Base-by-base conservation (phyloP, 2,888 invertebrate species). In the Gerris lacustris region DNA sequence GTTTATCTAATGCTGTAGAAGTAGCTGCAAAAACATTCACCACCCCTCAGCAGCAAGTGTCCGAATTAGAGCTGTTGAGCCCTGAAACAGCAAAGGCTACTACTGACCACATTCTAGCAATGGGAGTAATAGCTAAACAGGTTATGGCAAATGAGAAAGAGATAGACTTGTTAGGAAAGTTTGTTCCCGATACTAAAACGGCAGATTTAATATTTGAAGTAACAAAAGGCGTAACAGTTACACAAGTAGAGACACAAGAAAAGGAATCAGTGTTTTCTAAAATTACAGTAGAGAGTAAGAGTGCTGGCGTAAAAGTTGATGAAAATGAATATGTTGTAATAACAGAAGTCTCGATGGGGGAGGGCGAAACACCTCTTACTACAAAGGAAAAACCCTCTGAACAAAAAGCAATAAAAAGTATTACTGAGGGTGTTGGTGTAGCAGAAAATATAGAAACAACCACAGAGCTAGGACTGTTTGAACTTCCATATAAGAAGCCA, bases 21-120 rank as follows among this genome's bases (percentile, higher is more conserved):
- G 83, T 85, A 45, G 83, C 84, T 17, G 74, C 83, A 68, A 82
- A 83, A 72, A 83, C 84, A 78, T 81, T 82, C 78, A 75, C 80
- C 44, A 69, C 80, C 18, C 78, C 82, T 5, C 81, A 83, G 74
- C 80, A 81, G 43, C 79, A 81, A 73, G 77, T 84, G 17, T 82
- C 80, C 17, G 82, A 83, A 71, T 81, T 81, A 47, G 79, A 80
- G 72, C 80, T 81, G 76, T 75, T 76, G 67, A 77, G 78, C 45
- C 81, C 82, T 0, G 80, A 81, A 74, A 79, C 79, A 69, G 82
- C 82, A 69, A 73, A 73, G 73, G 77, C 76, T 47, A 75, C 67
- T 72, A 73, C 72, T 18, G 73, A 76, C 9, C 73, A 74, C 15
- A 73, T 76, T 55, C 72, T 75, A 63, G 76, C 77, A 71, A 74